Evolutionary conservation across 2,113 vertebrate species (phyloP).

Genomic region (Phrynosoma platyrhinos): DNA sequence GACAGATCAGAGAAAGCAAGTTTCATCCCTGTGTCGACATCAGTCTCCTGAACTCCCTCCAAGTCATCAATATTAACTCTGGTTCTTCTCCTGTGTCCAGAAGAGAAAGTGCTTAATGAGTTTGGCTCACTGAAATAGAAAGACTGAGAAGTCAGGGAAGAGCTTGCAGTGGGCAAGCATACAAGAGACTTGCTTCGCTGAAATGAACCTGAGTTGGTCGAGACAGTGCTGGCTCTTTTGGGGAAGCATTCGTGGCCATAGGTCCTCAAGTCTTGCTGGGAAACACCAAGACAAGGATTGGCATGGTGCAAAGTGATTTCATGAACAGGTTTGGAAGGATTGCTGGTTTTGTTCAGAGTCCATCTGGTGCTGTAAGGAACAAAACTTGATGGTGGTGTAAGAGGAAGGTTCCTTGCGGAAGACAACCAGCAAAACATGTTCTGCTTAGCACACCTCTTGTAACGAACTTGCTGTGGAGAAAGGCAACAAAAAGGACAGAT

Average conservation of each 20-base stretch:
- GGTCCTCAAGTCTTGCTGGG: conserved; percentile 65
- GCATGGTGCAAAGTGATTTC: conserved; percentile 25
- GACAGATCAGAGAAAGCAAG: conserved; percentile 86
- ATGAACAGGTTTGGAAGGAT: conserved; percentile 48
- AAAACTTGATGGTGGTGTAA: conserved; percentile 50
- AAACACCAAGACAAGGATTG: conserved; percentile 56
- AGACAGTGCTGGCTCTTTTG: conserved; percentile 53
- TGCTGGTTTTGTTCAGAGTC: conserved; percentile 63
- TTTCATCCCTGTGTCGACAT: conserved; percentile 91
- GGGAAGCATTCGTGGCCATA: conserved; percentile 61
- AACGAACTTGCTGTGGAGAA: conserved; percentile 64
- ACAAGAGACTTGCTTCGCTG: conserved; percentile 85
- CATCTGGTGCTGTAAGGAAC: conserved; percentile 47
- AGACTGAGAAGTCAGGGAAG: conserved; percentile 69
- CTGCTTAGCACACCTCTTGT: conserved; percentile 72
- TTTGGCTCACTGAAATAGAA: conserved; percentile 68
- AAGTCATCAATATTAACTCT: conserved; percentile 85
- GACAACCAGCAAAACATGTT: conserved; percentile 57
- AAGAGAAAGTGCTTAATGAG: conserved; percentile 25
- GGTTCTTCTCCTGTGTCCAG: conserved; percentile 42
- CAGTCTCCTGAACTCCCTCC: conserved; percentile 89
- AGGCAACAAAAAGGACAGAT: conserved; percentile 41
- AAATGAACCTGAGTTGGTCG: conserved; percentile 73
- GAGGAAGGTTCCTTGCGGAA: conserved; percentile 56
- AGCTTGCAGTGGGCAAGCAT: conserved; percentile 83